Base-by-base conservation (phyloP, 2,797 vertebrate species). In the Podarcis lilfordi region DNA sequence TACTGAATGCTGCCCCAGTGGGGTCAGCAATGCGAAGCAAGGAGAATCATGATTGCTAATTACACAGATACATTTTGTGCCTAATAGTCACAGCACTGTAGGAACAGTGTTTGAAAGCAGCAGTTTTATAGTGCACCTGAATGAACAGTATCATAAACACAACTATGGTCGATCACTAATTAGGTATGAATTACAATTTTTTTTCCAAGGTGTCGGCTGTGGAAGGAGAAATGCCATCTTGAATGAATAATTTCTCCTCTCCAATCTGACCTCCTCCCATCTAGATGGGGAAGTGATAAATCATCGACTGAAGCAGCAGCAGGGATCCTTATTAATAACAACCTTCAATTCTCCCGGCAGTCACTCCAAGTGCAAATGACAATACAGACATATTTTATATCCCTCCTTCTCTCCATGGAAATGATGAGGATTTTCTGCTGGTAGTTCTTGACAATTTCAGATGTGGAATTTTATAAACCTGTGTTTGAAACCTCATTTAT, bases 281-380 rank as follows among this genome's bases (percentile, higher is more conserved):
- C 93, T 90, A 82, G 91, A 93, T 88, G 79, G 71, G 89, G 93
- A 95, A 91, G 92, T 94, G 93, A 96, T 96, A 96, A 96, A 97
- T 97, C 93, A 94, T 80, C 69, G 86, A 85, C 85, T 89, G 90
- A 91, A 94, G 94, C 76, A 93, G 85, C 92, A 95, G 94, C 94
- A 92, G 93, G 94, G 88, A 79, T 92, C 80, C 95, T 95, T 96
- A 93, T 95, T 96, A 96, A 93, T 89, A 94, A 94, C 89, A 93
- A 86, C 59, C 84, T 97, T 95, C 91, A 94, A 80, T 80, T 89
- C 82, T 93, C 90, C 91, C 84, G 91, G 93, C 93, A 94, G 43
- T 92, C 89, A 80, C 50, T 88, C 43, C 25, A 61, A 89, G 83
- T 79, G 61, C 90, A 93, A 94, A 96, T 94, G 92, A 91, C 92